Evolutionary conservation across 2,113 vertebrate genomes (phyloP).

Genomic region (Gallinago undulata): DNA sequence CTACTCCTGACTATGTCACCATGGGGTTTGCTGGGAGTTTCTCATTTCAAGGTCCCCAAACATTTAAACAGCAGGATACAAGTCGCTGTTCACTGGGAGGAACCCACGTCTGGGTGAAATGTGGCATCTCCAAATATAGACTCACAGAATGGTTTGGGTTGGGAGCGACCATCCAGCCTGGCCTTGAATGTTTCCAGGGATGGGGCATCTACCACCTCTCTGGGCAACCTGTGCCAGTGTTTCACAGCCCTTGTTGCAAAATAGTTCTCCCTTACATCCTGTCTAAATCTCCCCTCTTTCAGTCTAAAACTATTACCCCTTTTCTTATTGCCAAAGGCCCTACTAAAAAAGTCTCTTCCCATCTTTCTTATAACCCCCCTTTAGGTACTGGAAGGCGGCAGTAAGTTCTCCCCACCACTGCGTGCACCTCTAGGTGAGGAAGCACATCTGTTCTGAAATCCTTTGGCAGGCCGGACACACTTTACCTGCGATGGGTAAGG

Average conservation of each 20-base stretch:
- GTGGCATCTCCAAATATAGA: neutral
- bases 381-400: neutral
- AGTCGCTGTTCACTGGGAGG: fast-evolving
- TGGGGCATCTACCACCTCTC: neutral
- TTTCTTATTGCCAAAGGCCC: no score
- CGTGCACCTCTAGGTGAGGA: neutral
- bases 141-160: neutral
- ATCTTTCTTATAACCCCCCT: neutral
- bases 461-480: neutral
- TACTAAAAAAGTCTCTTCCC: neutral
- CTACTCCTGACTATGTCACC: neutral
- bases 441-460: neutral
- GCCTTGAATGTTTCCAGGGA: neutral
- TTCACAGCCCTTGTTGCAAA: neutral
- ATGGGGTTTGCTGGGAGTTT: neutral
- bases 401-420: no score
- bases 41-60: neutral
- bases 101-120: neutral
- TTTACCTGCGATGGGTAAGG: no score
- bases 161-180: neutral
- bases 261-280: neutral
- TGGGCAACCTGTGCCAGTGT: neutral
- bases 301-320: neutral
- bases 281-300: neutral
- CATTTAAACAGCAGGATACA: neutral